Evolutionary conservation across 1,140 invertebrate genomes (phyloP).

Genomic region (Hylaeus volcanicus): DNA sequence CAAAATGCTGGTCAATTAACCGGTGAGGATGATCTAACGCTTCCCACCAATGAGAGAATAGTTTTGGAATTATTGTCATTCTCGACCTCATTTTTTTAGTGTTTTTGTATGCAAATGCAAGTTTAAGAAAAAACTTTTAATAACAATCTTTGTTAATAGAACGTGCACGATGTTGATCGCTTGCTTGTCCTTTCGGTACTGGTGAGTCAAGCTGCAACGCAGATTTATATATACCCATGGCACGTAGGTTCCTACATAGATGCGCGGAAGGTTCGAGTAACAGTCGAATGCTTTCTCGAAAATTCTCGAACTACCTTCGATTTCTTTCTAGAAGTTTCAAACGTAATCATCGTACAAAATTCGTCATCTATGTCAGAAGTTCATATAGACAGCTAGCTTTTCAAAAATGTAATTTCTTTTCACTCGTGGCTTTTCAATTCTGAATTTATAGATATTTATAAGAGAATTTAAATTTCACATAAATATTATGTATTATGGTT

Average conservation of each 20-base stretch:
- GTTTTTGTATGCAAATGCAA: not conserved
- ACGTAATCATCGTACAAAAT: not conserved
- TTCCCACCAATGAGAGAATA: slow-evolving; percentile 75
- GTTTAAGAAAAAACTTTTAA: not conserved
- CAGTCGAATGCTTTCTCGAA: not conserved
- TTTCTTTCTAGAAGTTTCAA: not conserved
- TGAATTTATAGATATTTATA: too few species aligned
- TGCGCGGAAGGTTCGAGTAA: not conserved
- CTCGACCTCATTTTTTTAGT: slow-evolving; percentile 65
- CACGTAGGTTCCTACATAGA: too few species aligned
- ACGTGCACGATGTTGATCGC: not conserved
- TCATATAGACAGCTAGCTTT: too few species aligned
- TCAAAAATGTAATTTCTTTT: too few species aligned
- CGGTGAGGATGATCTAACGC: slow-evolving; percentile 68
- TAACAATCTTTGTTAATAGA: not conserved
- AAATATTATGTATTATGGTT: too few species aligned
- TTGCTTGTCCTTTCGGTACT: slow-evolving; percentile 20
- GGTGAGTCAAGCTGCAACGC: not conserved
- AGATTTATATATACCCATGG: slow-evolving; percentile 21
- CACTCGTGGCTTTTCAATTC: too few species aligned
- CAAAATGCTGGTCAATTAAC: slow-evolving; percentile 74
- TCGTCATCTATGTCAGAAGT: not conserved
- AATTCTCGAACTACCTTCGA: not conserved
- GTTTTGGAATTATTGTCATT: slow-evolving; percentile 69
- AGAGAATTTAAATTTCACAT: too few species aligned